Percentiles rank a stretch among this genome's conserved stretches.
phyloP scores from a whole-genome alignment of 2,113 vertebrate species.

The Festucalex cinctus region DNA sequence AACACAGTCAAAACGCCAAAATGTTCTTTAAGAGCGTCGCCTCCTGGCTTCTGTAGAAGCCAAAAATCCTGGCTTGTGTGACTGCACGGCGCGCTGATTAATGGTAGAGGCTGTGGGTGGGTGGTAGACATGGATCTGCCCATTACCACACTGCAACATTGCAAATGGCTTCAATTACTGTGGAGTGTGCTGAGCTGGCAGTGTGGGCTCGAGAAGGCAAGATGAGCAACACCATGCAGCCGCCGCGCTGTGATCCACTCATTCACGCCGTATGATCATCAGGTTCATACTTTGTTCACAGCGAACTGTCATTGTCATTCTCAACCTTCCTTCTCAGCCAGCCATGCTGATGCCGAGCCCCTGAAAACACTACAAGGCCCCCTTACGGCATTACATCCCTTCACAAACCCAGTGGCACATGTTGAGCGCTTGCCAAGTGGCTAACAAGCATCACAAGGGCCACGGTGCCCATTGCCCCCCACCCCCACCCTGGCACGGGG shows the following conservation, averaged over 20 bases:
- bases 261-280: conserved; percentile 42
- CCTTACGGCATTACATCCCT: conserved; percentile 47
- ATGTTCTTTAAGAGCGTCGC: conserved; percentile 57
- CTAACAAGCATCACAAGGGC: conserved; percentile 65
- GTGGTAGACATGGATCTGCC: conserved; percentile 76
- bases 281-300: conserved; percentile 7
- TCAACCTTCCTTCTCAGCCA: not conserved
- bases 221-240: conserved; percentile 59
- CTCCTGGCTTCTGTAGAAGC: conserved; percentile 62
- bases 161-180: conserved; percentile 83
- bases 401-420: conserved; percentile 61
- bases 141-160: conserved; percentile 78
- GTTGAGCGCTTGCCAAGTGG: conserved; percentile 66
- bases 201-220: conserved; percentile 57
- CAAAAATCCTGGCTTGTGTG: conserved; percentile 62
- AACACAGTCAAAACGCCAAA: conserved; percentile 44
- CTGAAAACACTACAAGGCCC: not conserved
- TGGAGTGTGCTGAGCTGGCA: conserved; percentile 78
- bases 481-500: conserved; percentile 63
- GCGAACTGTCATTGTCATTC: conserved; percentile 2
- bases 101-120: conserved; percentile 76
- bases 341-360: conserved; percentile 1
- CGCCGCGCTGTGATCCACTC: conserved; percentile 55
- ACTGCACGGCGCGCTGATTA: conserved; percentile 73
- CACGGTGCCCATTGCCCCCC: conserved; percentile 54